These are phyloP conservation scores for Tangara arthus DNA, from an alignment of 2,797 vertebrate genomes.

Conservation along the genomic window DNA sequence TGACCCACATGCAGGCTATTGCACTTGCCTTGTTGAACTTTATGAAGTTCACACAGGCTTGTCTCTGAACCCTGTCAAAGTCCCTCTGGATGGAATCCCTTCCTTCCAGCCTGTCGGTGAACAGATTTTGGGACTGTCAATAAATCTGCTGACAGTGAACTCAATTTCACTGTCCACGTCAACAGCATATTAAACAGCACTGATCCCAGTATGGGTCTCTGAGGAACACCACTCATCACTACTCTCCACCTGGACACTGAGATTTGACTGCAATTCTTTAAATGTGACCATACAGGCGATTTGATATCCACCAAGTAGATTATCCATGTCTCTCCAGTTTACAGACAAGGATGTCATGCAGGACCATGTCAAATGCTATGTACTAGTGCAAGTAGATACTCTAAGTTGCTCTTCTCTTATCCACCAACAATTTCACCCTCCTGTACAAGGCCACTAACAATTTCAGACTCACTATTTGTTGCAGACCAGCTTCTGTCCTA, in stretches of 20 bases:
- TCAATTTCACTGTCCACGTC: not conserved
- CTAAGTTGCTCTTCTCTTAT: not conserved
- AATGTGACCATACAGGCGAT: not conserved
- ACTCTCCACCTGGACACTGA: not conserved
- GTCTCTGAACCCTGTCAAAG: not conserved
- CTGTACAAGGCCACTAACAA: not conserved
- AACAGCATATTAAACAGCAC: not conserved
- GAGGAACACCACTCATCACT: not conserved
- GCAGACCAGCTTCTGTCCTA: not conserved
- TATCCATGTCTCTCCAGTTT: not conserved
- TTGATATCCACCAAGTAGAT: not conserved
- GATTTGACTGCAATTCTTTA: not conserved
- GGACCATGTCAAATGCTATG: not conserved
- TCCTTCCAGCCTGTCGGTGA: not conserved
- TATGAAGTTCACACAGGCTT: not conserved
- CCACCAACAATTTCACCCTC: not conserved
- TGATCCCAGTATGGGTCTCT: rapidly evolving
- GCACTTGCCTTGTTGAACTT: not conserved
- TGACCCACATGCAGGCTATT: not conserved
- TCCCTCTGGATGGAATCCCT: not conserved
- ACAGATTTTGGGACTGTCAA: not conserved
- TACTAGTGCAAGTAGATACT: not conserved
- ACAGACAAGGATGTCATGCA: not conserved
- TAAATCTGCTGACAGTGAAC: not conserved
- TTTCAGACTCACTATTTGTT: not conserved